phyloP scores from a whole-genome alignment of 2,888 invertebrate genomes.

The Bellardia bayeri region DNA sequence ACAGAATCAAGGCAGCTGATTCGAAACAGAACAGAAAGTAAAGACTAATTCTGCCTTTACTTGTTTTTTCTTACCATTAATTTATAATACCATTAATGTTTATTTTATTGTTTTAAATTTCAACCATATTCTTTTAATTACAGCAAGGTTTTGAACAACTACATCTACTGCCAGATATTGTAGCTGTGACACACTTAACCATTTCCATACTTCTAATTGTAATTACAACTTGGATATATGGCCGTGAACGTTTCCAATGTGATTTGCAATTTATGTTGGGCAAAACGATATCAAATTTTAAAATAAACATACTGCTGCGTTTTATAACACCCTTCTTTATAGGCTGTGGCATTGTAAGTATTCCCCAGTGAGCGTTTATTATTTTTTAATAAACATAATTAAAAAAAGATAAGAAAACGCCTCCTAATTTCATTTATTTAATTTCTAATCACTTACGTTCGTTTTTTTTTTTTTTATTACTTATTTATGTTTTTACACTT shows the following conservation, averaged over 20 bases:
- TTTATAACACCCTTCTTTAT: slow-evolving; percentile 81
- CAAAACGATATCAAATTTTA: slow-evolving; percentile 85
- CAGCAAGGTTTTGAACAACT: slow-evolving; percentile 81
- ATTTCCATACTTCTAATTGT: slow-evolving; percentile 91
- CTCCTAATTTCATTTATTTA: not conserved
- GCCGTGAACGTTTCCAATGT: slow-evolving; percentile 87
- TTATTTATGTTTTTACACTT: not conserved
- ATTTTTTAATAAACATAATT: too few species aligned
- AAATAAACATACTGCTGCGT: slow-evolving; percentile 80
- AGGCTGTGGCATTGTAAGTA: slow-evolving; percentile 75
- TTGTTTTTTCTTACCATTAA: not conserved
- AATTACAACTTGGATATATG: slow-evolving; percentile 93
- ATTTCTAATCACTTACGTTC: slow-evolving; percentile 5
- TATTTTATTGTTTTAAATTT: not conserved
- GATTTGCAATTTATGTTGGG: slow-evolving; percentile 91
- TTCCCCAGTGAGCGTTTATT: not conserved
- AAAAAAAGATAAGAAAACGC: slow-evolving; percentile 23
- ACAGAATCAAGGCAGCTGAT: too few species aligned
- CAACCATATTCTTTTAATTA: not conserved
- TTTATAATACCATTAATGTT: too few species aligned
- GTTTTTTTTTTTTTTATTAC: not conserved
- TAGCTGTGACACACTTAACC: slow-evolving; percentile 79
- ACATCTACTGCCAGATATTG: slow-evolving; percentile 78
- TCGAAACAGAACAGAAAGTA: too few species aligned
- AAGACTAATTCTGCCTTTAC: too few species aligned